A percentile compares a stretch with the other conserved stretches of the same genome.
phyloP scores from a whole-genome alignment of 2,113 vertebrate species.

The Vombatus ursinus region DNA sequence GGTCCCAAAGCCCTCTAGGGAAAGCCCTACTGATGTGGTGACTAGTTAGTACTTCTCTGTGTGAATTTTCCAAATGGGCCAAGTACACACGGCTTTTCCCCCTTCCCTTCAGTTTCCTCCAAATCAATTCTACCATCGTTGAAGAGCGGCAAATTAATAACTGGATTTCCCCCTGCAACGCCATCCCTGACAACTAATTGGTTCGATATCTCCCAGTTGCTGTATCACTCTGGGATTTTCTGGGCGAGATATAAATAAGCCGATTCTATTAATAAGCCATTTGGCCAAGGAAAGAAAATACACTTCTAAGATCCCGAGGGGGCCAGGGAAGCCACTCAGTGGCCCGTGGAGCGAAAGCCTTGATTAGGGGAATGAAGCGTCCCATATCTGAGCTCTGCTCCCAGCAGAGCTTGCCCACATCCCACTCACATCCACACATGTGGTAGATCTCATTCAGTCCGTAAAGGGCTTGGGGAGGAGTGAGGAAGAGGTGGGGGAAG shows the following conservation, averaged over 20 bases:
- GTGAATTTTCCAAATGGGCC: conserved; percentile 43
- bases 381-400: neutral
- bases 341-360: conserved; percentile 42
- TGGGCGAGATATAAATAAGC: conserved; percentile 74
- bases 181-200: conserved; percentile 7
- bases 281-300: conserved; percentile 68
- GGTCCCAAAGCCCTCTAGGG: neutral
- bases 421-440: conserved; percentile 9
- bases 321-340: conserved; percentile 34
- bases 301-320: conserved; percentile 31
- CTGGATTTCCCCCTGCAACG: conserved; percentile 46
- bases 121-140: conserved; percentile 55
- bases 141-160: conserved; percentile 72
- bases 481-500: neutral
- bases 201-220: conserved; percentile 51
- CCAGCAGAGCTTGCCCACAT: neutral
- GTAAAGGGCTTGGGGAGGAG: neutral
- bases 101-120: conserved; percentile 41
- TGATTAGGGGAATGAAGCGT: conserved; percentile 58
- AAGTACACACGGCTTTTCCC: neutral
- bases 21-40: neutral
- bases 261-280: conserved; percentile 75
- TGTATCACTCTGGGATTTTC: conserved; percentile 65
- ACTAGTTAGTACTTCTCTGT: neutral
- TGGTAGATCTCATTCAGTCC: neutral